Conservation (phyloP, 2,113 vertebrate genomes). For the Trichechus manatus region DNA sequence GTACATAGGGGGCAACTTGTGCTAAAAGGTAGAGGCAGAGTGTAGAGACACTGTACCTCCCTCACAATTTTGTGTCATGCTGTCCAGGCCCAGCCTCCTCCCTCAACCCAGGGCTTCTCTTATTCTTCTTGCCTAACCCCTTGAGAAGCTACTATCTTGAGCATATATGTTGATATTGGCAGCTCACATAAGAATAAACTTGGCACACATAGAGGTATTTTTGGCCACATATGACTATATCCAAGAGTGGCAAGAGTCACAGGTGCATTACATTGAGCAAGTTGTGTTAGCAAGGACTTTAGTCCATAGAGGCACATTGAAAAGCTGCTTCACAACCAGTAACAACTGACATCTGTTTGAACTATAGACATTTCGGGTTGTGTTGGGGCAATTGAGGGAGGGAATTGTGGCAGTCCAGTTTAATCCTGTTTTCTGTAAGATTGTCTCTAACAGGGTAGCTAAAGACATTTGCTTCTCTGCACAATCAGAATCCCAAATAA, state of each 20-base stretch:
- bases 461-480: too few relatives aligned
- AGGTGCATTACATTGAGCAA: background rate
- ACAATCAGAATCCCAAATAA: background rate
- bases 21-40: background rate
- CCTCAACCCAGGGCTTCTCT: background rate
- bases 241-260: background rate
- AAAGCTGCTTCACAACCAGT: too few relatives aligned
- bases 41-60: background rate
- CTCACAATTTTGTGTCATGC: background rate
- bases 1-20: background rate
- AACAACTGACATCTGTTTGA: too few relatives aligned
- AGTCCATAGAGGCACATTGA: too few relatives aligned
- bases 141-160: background rate
- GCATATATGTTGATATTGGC: background rate
- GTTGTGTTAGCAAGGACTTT: background rate
- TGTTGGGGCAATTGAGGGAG: too few relatives aligned
- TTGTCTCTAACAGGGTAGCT: too few relatives aligned
- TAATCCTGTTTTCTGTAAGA: too few relatives aligned
- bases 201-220: background rate
- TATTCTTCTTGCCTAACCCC: background rate
- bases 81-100: background rate
- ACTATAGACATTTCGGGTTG: too few relatives aligned
- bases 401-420: too few relatives aligned
- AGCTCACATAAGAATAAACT: background rate
- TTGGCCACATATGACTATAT: background rate